Evolutionary conservation across 1,140 invertebrate genomes (phyloP), one percentile per base, ranked within the genome.

Genomic region (Trissolcus basalis): DNA sequence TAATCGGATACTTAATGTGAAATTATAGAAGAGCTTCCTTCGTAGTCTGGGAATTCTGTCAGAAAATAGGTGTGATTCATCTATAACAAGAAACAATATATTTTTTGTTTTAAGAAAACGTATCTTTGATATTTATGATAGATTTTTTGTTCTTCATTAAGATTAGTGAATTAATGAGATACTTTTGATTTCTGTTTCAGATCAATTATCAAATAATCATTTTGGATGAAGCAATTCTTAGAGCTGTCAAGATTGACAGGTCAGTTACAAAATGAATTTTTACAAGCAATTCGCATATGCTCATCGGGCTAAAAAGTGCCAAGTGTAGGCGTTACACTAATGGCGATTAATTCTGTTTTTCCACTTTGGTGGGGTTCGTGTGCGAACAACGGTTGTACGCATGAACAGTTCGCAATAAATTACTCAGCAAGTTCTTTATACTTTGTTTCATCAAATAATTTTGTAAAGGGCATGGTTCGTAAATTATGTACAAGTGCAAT

Each of bases 221-320:
- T 80, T 84, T 83, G 81, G 76, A 83, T 83, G 82, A 83, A 79
- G 82, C 77, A 79, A 77, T 78, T 77, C 53, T 61, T 67, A 81
- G 72, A 74, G 65, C 59, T 77, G 69, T 60, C 81, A 82, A 73
- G 59, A 84, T 84, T 82, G 79, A 82, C 75, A 82, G 77, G 82
- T 84, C 47, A 79, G 78, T 79, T n/a, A 39, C 9, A 39, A 9
- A 9, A 39, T 39, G 9, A 1, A 4, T 11, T 39, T 39, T 39
- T 39, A 39, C 9, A 8, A 4, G 19, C 19, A 27, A 27, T 27
- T 3, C 6, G 19, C 19, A 27, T 27, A 27, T 3, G 6, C 19
- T 27, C 19, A 6, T 27, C 19, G 6, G 19, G 6, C 19, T 27
- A 27, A 27, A 1, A 27, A 27, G 19, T 27, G 19, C 19, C 6